Conservation (phyloP, 2,888 invertebrate genomes). For the Rotaria macrura region DNA sequence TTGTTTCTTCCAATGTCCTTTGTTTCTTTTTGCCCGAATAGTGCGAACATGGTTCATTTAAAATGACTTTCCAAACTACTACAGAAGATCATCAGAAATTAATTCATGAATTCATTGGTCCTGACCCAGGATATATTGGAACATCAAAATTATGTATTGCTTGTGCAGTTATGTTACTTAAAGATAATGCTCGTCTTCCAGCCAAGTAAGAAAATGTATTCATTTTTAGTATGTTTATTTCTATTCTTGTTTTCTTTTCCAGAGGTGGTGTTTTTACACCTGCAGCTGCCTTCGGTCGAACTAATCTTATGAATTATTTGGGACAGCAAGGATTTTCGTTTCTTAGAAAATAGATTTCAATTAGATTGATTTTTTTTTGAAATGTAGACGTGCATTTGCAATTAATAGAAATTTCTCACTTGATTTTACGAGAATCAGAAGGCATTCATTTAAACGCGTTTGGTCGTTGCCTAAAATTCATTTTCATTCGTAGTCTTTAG, state of each 20-base stretch:
- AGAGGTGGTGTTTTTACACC: slow-evolving; percentile 79
- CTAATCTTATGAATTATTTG: slow-evolving; percentile 65
- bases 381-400: no score
- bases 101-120: slow-evolving; percentile 57
- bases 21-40: slow-evolving; percentile 34
- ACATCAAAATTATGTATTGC: slow-evolving; percentile 65
- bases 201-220: slow-evolving; percentile 52
- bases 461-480: no score
- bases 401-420: no score
- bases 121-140: slow-evolving; percentile 71
- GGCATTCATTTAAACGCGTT: no score
- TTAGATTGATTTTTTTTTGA: background rate
- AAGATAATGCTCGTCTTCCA: slow-evolving; percentile 67
- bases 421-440: no score
- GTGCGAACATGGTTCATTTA: slow-evolving; percentile 58
- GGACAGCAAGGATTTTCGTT: slow-evolving; percentile 53
- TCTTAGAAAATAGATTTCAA: background rate
- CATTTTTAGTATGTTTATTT: background rate
- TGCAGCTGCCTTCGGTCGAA: slow-evolving; percentile 71
- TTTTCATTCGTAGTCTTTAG: no score
- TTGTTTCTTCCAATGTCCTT: background rate
- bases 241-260: slow-evolving; percentile 33
- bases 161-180: slow-evolving; percentile 64
- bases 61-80: slow-evolving; percentile 62
- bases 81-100: slow-evolving; percentile 55